A percentile compares a stretch with the other conserved stretches of the same genome.
phyloP scores from a whole-genome alignment of 2,888 invertebrate genomes.

The Arctia plantaginis region DNA sequence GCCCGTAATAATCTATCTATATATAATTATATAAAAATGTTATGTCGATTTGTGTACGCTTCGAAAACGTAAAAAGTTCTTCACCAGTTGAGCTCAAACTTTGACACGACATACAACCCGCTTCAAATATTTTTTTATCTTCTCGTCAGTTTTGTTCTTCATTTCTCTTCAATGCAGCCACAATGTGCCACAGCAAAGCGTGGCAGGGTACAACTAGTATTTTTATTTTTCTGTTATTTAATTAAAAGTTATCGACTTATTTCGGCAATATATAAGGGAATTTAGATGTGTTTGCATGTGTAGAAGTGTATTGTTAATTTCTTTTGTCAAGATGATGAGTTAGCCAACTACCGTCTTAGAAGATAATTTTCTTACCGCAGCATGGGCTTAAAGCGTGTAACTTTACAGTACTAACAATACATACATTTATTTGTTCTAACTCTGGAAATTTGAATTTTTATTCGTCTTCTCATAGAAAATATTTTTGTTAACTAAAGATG shows the following conservation, averaged over 20 bases:
- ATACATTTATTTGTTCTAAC: constrained; percentile 35
- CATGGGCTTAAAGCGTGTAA: constrained; percentile 66
- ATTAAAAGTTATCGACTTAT: neutral
- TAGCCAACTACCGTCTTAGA: constrained; percentile 21
- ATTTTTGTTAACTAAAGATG: neutral
- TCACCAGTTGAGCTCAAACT: too few species aligned
- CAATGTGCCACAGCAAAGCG: too few species aligned
- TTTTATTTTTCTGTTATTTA: neutral
- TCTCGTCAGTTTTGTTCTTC: too few species aligned
- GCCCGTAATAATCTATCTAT: too few species aligned
- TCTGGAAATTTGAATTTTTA: constrained; percentile 40
- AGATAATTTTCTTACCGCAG: constrained; percentile 56
- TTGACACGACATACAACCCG: too few species aligned
- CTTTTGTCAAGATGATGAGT: neutral
- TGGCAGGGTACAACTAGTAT: neutral
- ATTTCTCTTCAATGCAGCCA: too few species aligned
- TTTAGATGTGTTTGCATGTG: constrained; percentile 21
- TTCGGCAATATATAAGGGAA: constrained; percentile 16
- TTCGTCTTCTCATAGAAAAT: neutral
- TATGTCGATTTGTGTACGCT: too few species aligned
- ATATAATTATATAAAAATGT: too few species aligned
- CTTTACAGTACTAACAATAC: constrained; percentile 55
- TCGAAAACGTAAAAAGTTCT: too few species aligned
- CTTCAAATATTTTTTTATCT: too few species aligned
- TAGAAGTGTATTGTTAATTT: constrained; percentile 12